Evolutionary conservation across 1,140 invertebrate species (phyloP).

Genomic region (Bombus turneri): DNA sequence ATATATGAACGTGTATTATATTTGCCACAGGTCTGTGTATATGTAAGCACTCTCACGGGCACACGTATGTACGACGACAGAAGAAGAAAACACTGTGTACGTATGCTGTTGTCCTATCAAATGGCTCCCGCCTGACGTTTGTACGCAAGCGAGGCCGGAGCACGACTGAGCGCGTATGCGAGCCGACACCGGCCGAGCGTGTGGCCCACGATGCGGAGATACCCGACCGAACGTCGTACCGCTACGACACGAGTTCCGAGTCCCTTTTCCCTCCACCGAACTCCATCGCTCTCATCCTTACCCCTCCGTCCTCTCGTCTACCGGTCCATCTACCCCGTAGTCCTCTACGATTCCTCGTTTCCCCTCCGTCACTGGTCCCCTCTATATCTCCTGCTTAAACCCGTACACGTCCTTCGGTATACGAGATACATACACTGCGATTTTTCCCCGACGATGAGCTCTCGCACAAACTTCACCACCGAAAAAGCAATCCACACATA

Average conservation of each 20-base stretch:
- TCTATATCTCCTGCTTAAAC: constrained; percentile 54
- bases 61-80: neutral
- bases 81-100: constrained; percentile 40
- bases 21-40: neutral
- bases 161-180: constrained; percentile 65
- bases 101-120: neutral
- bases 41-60: constrained; percentile 3
- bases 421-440: constrained; percentile 40
- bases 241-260: constrained; percentile 67
- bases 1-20: neutral
- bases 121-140: constrained; percentile 2
- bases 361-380: neutral
- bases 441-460: constrained; percentile 43
- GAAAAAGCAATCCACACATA: neutral
- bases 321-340: constrained; percentile 1
- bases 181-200: constrained; percentile 67
- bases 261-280: constrained; percentile 42
- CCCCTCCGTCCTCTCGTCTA: neutral
- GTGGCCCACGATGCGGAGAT: constrained; percentile 66
- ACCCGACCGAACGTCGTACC: constrained; percentile 69
- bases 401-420: constrained; percentile 60
- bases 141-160: constrained; percentile 55
- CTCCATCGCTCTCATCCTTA: neutral
- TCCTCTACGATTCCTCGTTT: neutral
- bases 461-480: neutral